A percentile compares a stretch with the other conserved stretches of the same genome.
Conservation (phyloP, 2,113 vertebrate species). For the Pleuronectes platessa region DNA sequence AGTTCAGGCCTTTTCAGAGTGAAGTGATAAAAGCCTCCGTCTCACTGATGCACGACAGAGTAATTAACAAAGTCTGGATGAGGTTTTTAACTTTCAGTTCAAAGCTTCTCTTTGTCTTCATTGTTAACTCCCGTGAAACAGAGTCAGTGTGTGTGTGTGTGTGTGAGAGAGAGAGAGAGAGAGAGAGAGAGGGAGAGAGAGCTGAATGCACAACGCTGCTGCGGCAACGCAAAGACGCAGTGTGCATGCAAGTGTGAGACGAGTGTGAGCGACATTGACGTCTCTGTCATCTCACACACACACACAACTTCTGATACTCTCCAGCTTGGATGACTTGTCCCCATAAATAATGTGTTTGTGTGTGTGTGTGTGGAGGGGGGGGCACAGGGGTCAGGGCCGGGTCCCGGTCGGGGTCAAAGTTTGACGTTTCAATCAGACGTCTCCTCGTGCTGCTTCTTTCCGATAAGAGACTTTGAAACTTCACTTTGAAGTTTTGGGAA, state of each 20-base stretch:
- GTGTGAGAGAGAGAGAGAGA: background rate
- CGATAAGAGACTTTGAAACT: no score
- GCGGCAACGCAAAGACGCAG: no score
- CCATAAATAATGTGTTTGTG: background rate
- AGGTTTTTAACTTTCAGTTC: constrained; percentile 21
- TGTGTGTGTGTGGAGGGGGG: background rate
- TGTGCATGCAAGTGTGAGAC: background rate
- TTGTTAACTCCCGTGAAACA: background rate
- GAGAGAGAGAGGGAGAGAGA: no score
- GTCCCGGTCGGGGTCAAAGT: constrained; percentile 52
- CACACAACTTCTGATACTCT: no score
- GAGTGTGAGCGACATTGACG: constrained; percentile 33
- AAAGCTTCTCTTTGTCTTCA: constrained; percentile 9
- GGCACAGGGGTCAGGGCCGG: background rate
- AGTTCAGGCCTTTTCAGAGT: background rate
- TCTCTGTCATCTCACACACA: constrained; percentile 41
- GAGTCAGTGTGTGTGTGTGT: no score
- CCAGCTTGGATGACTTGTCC: no score
- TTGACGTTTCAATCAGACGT: constrained; percentile 55
- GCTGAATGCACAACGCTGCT: background rate
- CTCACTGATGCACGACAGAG: background rate
- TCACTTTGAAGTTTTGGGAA: no score
- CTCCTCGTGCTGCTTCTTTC: background rate
- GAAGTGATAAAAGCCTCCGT: background rate
- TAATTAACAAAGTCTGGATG: constrained; percentile 23